These are phyloP conservation scores for Aricia artaxerxes DNA, from an alignment of 2,888 invertebrate genomes.

Conservation along the genomic window DNA sequence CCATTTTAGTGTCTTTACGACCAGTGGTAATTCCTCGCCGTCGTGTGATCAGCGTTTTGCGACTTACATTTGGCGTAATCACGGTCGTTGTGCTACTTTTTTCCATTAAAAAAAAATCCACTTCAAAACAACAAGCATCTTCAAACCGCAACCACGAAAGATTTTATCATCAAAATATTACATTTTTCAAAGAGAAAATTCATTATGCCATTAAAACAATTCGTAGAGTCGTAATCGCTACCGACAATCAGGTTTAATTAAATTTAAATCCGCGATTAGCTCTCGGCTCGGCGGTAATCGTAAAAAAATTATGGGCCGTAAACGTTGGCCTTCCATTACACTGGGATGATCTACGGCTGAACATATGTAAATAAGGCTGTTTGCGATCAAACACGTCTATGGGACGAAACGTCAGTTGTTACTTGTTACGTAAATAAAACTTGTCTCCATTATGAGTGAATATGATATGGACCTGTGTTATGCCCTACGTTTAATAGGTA, in stretches of 20 bases:
- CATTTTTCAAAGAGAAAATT: not conserved
- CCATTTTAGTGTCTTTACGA: not conserved
- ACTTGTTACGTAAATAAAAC: not conserved
- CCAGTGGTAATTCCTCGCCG: not conserved
- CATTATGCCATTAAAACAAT: conserved; percentile 8
- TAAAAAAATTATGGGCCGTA: conserved; percentile 23
- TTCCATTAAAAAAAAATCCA: not conserved
- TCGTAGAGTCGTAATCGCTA: conserved; percentile 6
- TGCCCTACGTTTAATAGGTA: no score
- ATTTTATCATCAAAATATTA: not conserved
- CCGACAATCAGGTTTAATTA: conserved; percentile 27
- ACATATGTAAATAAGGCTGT: not conserved
- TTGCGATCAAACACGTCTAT: not conserved
- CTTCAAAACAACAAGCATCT: not conserved
- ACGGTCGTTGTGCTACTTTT: not conserved
- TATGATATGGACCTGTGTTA: no score
- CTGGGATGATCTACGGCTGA: not conserved
- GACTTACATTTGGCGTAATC: not conserved
- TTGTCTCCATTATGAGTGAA: not conserved
- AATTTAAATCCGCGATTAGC: conserved; percentile 30
- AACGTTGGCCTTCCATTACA: conserved; percentile 18
- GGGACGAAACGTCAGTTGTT: not conserved
- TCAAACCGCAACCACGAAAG: not conserved
- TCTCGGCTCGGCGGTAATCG: conserved; percentile 15
- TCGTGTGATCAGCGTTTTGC: not conserved